Percentiles rank a stretch among this genome's conserved stretches.
These are phyloP conservation scores for Chaetophractus vellerosus DNA, from an alignment of 2,797 vertebrate genomes.

Conservation along the genomic window DNA sequence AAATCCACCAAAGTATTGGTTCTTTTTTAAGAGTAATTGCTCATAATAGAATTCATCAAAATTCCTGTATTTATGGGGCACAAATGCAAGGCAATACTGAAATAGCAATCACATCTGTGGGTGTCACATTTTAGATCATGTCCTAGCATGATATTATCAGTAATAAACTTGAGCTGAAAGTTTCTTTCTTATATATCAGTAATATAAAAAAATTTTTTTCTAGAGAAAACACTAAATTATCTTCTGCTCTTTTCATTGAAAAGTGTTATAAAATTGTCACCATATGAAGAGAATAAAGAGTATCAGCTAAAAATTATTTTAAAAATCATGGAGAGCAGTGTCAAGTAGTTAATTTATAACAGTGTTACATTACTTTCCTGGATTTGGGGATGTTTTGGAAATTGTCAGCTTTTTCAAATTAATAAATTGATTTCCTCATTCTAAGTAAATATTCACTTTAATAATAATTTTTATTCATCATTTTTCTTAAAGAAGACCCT, in stretches of 20 bases:
- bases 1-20: not conserved
- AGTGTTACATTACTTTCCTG: not conserved
- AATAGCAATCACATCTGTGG: not conserved
- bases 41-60: not conserved
- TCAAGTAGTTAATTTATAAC: not conserved
- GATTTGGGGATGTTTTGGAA: not conserved
- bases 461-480: not conserved
- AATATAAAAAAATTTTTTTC: not conserved
- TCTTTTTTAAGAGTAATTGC: not conserved
- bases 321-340: not conserved
- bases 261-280: not conserved
- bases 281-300: not conserved
- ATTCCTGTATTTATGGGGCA: not conserved
- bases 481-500: slow-evolving; percentile 38
- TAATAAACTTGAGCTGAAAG: not conserved
- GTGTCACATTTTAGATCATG: not conserved
- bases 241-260: not conserved
- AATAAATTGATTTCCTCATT: not conserved
- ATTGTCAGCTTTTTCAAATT: not conserved
- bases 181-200: not conserved
- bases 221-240: not conserved
- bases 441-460: not conserved
- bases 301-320: not conserved
- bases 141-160: not conserved
- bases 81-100: slow-evolving; percentile 7